Evolutionary conservation across 2,888 invertebrate species (phyloP), one percentile per base, ranked within the genome.

Genomic region (Apantesis nais): DNA sequence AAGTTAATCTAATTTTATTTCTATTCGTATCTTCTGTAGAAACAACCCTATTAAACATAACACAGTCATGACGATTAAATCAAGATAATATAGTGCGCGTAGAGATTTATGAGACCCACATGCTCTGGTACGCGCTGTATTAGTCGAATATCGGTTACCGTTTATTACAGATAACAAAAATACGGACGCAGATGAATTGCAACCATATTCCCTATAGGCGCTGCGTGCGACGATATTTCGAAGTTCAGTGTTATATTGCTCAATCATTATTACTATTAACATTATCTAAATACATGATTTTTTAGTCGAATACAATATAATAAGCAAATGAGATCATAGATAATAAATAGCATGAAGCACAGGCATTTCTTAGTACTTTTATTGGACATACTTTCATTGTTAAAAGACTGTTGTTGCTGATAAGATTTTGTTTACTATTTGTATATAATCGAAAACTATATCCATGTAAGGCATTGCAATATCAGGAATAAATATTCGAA

Each of bases 121-220:
- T 14, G 55, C 55, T 1, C 72, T 60, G 74, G 60, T 11, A 48
- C 62, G 31, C 31, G 52, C 31, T 69, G 41, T 77, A 72, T 68
- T 70, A 71, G 62, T 48, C 41, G 44, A 37, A 65, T 66, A 76
- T 74, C 70, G 71, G 78, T 76, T 66, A 72, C 48, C 58, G 66
- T 76, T 68, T 71, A 73, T 78, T 74, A 72, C 70, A 63, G 62
- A 62, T 72, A 37, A 48, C 62, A 74, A 71, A 34, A 71, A 72
- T 62, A 52, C 34, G 55, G 66, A 75, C 76, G 66, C 61, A 66
- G 73, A 79, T 74, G 69, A 68, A 78, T 80, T 73, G 80, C 78
- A 64, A 74, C 34, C 69, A 58, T 58, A 72, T 74, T 76, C 69
- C 44, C 22, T 22, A 64, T 34, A 76, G 78, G 70, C 74, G 72